A percentile compares a stretch with the other conserved stretches of the same genome.
Evolutionary conservation across 2,888 invertebrate species (phyloP).

Genomic region (Scaptomyza tumidula): DNA sequence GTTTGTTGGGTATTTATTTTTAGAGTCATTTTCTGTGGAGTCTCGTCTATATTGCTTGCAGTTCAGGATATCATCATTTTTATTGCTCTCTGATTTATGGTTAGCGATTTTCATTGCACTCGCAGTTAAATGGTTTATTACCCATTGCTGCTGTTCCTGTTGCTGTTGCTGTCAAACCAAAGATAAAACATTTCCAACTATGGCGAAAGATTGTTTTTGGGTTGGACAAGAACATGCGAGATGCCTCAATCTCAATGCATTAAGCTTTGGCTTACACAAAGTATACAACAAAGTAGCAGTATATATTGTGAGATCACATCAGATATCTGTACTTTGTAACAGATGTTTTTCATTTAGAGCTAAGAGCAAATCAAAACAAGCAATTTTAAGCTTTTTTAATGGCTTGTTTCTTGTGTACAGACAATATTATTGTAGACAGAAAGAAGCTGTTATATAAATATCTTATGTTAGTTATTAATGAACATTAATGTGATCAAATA

Average conservation of each 20-base stretch:
- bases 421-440: no score
- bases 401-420: no score
- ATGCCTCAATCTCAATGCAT: neutral
- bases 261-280: constrained; percentile 2
- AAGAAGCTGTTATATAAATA: no score
- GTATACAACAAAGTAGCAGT: neutral
- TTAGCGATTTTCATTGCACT: constrained; percentile 66
- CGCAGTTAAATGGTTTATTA: constrained; percentile 66
- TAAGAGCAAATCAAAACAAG: neutral
- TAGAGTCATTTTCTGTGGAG: constrained; percentile 40
- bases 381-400: no score
- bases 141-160: neutral
- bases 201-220: neutral
- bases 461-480: no score
- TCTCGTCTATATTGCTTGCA: no score
- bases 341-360: constrained; percentile 2
- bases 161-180: constrained; percentile 43
- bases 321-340: neutral
- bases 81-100: constrained; percentile 68
- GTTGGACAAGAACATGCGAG: neutral
- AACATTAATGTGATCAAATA: no score
- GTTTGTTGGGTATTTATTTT: constrained; percentile 44
- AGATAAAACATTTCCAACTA: constrained; percentile 37
- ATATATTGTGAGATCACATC: neutral
- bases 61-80: constrained; percentile 54